Conservation (phyloP, 2,797 vertebrate genomes). For the Columba guinea region DNA sequence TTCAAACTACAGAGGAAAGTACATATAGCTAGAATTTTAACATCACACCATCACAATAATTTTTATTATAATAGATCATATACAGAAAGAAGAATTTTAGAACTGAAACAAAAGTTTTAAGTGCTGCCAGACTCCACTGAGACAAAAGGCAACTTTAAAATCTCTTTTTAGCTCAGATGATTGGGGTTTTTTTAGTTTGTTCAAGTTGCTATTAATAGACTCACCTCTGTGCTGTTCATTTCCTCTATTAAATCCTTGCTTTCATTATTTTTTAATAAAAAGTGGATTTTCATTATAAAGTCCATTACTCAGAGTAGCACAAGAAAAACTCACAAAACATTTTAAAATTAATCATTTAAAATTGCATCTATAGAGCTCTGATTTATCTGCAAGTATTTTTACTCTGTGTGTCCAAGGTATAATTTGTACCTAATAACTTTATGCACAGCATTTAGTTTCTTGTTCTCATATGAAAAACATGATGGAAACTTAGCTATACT, state of each 20-base stretch:
- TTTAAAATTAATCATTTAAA: background rate
- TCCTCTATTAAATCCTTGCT: background rate
- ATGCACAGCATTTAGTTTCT: background rate
- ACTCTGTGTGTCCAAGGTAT: background rate
- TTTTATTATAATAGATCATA: background rate
- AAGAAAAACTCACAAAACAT: background rate
- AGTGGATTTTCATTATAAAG: background rate
- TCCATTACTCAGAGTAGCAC: background rate
- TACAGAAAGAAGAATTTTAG: conserved; percentile 19
- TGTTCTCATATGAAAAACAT: background rate
- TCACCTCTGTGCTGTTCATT: background rate
- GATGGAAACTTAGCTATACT: background rate
- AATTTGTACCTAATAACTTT: background rate
- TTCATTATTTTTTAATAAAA: background rate
- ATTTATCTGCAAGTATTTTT: background rate
- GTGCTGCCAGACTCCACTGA: background rate
- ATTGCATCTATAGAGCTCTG: background rate
- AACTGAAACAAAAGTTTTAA: background rate
- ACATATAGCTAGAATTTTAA: background rate
- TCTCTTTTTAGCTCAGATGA: background rate
- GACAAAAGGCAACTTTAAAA: background rate
- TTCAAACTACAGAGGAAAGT: background rate
- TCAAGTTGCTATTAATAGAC: background rate
- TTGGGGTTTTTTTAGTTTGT: background rate
- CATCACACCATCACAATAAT: background rate